Base-by-base conservation (phyloP, 2,113 vertebrate genomes). In the Rhynchopsitta pachyrhyncha region DNA sequence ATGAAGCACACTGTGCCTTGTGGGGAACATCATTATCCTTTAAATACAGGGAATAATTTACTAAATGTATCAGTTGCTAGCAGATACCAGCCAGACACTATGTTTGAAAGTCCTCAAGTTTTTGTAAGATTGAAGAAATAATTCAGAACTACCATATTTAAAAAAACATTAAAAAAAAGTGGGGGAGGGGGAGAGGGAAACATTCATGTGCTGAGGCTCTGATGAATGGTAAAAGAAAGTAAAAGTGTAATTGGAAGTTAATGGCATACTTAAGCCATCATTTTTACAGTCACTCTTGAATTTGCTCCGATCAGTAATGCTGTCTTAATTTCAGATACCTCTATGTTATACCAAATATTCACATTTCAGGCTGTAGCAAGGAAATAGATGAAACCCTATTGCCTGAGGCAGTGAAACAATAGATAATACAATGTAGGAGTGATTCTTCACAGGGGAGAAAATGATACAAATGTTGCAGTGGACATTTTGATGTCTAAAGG, bases 1-100 rank as follows among this genome's bases (percentile, higher is more conserved):
- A 49, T 13, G 19, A 88, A 89, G 15, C 14, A 19, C 29, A n/a
- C 57, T 52, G 5, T 67, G 27, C 37, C 33, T 82, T 62, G 66
- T 41, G 27, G 25, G 57, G 31, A 85, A 20, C 22, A 44, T 82
- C 19, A 62, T 77, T 82, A 50, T 2, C 3, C 25, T 82, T 94
- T 88, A 92, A 95, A 73, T 80, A 77, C 4, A 59, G n/a, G 28
- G 63, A 92, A 73, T 66, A 66, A 83, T 90, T 95, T 94, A 73
- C 94, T 73, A 82, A 73, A 49, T 3, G 4, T 82, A 63, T 39
- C n/a, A 8, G 13, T 86, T 83, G 2, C 60, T 73, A 46, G 49
- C 60, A 94, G 44, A 64, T 55, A 80, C 28, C 35, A 90, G 7
- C 17, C 33, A 83, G 7, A 3, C 4, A 9, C 13, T 50, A 24